Base-by-base conservation (phyloP, 2,113 vertebrate genomes). In the Chlorocebus sabaeus region DNA sequence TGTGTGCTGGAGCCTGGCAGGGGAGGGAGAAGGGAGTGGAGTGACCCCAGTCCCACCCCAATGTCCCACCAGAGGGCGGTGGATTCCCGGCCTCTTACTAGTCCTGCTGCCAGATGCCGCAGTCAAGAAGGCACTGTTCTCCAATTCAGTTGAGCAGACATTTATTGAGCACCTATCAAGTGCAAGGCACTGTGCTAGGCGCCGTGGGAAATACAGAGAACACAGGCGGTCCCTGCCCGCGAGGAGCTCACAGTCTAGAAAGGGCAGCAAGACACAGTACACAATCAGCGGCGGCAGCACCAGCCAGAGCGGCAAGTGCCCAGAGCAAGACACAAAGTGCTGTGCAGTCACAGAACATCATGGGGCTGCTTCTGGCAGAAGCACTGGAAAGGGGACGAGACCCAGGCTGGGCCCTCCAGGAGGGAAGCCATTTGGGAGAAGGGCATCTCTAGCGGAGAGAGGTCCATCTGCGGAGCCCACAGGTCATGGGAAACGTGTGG, bases 201-300 rank as follows among this genome's bases (percentile, higher is more conserved):
- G 96, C 98, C 72, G 40, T 7, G 32, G 87, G 40, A 92, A 88
- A 94, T 67, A 96, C 95, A 93, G 78, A 89, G 92, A 94, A 95
- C 89, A 96, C 43, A 75, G 93, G 83, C 3, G 18, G 95, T 93
- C 97, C 96, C 96, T 98, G 98, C 98, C 98, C 98, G 4, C 87
- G 90, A 98, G 98, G 98, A 97, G 98, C 97, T 98, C 98, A 98
- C 98, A 98, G 97, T 98, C 98, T 98, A 96, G 92, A 68, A 85
- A 76, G 78, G 82, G 88, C 70, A 55, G 92, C 72, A 13, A 94
- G 68, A 96, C 92, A 81, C 68, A 59, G 93, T 55, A 92, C 97
- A 97, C 64, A 35, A 14, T 50, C 38, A 81, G 96, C 82, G 35
- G 92, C 48, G 0, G 81, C 2, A 55, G 84, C 89, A 75, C 85